Conservation (phyloP, 2,888 invertebrate species). For the Chymomyza caudatula region DNA sequence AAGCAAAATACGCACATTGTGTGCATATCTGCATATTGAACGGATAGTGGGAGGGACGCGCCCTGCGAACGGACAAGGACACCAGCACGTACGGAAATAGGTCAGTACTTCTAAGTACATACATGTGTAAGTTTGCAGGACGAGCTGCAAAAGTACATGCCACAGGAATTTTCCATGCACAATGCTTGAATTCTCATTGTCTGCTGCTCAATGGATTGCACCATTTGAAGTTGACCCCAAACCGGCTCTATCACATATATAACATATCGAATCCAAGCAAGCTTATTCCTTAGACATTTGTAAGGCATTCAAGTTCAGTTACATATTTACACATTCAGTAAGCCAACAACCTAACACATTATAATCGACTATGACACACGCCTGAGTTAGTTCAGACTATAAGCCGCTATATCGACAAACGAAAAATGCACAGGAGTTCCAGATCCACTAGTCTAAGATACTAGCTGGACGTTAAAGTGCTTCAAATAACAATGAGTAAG, state of each 20-base stretch:
- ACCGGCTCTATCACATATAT: background rate
- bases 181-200: background rate
- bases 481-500: too few relatives aligned
- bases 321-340: background rate
- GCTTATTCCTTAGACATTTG: background rate
- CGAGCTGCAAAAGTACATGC: constrained; percentile 19
- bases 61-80: background rate
- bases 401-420: too few relatives aligned
- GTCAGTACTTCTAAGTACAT: constrained; percentile 31
- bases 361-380: background rate
- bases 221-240: background rate
- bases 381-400: too few relatives aligned
- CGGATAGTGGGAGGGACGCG: background rate
- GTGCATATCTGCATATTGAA: constrained; percentile 8
- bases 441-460: too few relatives aligned
- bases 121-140: background rate
- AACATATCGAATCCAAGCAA: background rate
- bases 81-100: constrained; percentile 8
- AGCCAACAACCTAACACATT: background rate
- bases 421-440: too few relatives aligned
- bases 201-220: background rate
- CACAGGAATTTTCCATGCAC: constrained; percentile 49
- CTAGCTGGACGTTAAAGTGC: too few relatives aligned
- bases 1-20: constrained; percentile 59
- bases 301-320: background rate